Evolutionary conservation across 2,113 vertebrate species (phyloP), one percentile per base, ranked within the genome.

Genomic region (Ochotona curzoniae): DNA sequence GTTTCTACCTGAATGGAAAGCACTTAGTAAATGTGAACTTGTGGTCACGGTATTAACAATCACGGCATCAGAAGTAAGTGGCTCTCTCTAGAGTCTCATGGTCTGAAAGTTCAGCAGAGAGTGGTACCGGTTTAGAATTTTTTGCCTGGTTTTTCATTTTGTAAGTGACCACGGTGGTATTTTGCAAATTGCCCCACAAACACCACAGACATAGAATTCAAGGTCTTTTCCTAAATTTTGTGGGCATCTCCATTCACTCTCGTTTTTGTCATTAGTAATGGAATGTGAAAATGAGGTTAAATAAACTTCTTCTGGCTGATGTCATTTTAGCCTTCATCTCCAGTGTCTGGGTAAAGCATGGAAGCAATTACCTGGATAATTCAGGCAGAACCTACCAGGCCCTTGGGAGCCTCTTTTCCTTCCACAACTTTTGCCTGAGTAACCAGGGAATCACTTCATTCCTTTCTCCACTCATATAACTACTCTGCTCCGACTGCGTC

Each of bases 361-460:
- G 76, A 86, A 87, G 91, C 81, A 94, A 95, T 94, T 93, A 95
- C 63, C 76, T 93, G 83, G 74, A 83, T 95, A 88, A 83, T 96
- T 94, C 85, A 94, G 79, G 88, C 82, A 96, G 93, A 96, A 90
- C 92, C 54, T 81, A 51, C 57, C 38, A 73, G 78, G 35, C 81
- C 60, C 25, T 17, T 81, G 90, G 74, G 90, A 93, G 14, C 8
- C 17, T 63, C 75, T 66, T 38, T 10, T 89, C 81, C 54, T 85
- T 82, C 91, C 74, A 87, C 47, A 35, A 0, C 75, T 82, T 80
- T 84, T 81, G 80, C 78, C n/a, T 13, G 44, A 93, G 32, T 78
- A 78, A 82, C n/a, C 49, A 8, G 70, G 89, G 74, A 89, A 82
- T 85, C 69, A 15, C 84, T 79, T 74, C 80, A 78, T 17, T 95